Percentiles rank a stretch among this genome's conserved stretches.
Conservation (phyloP, 2,888 invertebrate species). For the Mallateleia sp. region DNA sequence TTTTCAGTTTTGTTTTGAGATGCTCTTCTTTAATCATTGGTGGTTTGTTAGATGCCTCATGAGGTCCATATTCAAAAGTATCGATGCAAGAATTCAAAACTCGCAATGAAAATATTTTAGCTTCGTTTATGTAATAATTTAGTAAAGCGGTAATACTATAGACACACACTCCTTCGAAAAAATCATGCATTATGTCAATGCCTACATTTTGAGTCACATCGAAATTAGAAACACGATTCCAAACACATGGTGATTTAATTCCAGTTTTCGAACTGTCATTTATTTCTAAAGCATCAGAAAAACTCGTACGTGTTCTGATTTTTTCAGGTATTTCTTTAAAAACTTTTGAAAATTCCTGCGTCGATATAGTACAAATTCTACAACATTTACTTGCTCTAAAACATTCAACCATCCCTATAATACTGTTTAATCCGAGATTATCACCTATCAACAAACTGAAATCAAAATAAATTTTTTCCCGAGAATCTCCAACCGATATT, state of each 20-base stretch:
- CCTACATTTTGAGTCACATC: slow-evolving; percentile 2
- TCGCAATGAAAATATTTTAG: not conserved
- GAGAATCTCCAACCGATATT: not conserved
- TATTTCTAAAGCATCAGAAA: not conserved
- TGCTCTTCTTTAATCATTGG: not conserved
- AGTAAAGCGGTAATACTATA: slow-evolving; percentile 8
- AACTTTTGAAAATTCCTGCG: not conserved
- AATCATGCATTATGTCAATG: slow-evolving; percentile 28
- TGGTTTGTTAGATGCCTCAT: slow-evolving; percentile 27
- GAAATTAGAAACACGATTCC: slow-evolving; percentile 9
- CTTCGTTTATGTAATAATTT: slow-evolving; percentile 10
- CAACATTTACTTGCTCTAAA: slow-evolving; percentile 20
- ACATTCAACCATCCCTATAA: slow-evolving; percentile 4
- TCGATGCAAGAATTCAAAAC: slow-evolving; percentile 19
- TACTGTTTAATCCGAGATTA: slow-evolving; percentile 15
- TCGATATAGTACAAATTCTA: not conserved
- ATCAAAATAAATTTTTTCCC: slow-evolving; percentile 18
- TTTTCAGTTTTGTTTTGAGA: slow-evolving; percentile 27
- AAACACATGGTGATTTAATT: slow-evolving; percentile 15
- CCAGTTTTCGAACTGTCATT: slow-evolving; percentile 11
- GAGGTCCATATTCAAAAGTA: not conserved
- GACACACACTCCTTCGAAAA: slow-evolving; percentile 4
- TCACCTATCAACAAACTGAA: slow-evolving; percentile 14
- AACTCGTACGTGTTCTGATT: not conserved
- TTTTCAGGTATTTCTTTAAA: not conserved